phyloP scores from a whole-genome alignment of 2,113 vertebrate species.

The Pelodiscus sinensis region DNA sequence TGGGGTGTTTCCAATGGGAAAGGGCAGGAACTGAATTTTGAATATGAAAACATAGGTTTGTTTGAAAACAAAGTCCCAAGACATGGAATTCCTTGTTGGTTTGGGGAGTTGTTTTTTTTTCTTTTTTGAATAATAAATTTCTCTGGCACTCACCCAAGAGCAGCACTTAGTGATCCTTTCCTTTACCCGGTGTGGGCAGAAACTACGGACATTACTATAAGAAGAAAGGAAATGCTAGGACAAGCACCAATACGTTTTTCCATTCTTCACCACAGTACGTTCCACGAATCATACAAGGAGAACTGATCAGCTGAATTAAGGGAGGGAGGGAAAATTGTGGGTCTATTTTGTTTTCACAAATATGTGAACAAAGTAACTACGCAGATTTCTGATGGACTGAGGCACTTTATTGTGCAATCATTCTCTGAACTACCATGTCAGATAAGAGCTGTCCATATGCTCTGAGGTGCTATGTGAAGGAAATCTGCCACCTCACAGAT shows the following conservation, averaged over 20 bases:
- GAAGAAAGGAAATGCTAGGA: not conserved
- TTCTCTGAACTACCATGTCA: not conserved
- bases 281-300: not conserved
- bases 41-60: not conserved
- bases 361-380: not conserved
- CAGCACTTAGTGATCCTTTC: not conserved
- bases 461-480: not conserved
- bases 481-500: not conserved
- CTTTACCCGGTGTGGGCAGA: not conserved
- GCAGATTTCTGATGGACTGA: not conserved
- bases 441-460: not conserved
- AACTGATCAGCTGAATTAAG: not conserved
- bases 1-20: not conserved
- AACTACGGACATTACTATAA: not conserved
- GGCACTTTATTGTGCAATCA: not conserved
- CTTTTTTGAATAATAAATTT: not conserved
- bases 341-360: not conserved
- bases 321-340: not conserved
- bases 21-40: not conserved
- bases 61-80: not conserved
- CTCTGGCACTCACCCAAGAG: not conserved
- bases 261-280: not conserved
- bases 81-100: rapidly evolving
- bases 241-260: not conserved
- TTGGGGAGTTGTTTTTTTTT: not conserved